These are phyloP conservation scores for Caenorhabditis sp. DNA, from an alignment of 2,888 invertebrate genomes.

Conservation along the genomic window DNA sequence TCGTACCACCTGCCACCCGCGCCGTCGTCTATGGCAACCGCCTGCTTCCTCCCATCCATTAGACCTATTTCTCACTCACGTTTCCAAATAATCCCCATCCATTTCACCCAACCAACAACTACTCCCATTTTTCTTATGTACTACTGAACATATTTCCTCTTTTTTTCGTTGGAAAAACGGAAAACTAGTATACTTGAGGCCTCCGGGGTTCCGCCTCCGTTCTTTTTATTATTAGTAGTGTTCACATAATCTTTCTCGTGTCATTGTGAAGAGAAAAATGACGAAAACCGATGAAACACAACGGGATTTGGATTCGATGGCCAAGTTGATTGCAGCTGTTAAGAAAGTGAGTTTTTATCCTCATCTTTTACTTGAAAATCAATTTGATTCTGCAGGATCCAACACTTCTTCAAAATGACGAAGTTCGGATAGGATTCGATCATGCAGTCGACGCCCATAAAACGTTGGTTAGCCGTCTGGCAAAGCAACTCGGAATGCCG, in stretches of 20 bases:
- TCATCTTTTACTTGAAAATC: neutral
- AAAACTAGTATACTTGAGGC: neutral
- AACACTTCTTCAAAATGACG: neutral
- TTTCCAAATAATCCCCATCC: conserved; percentile 3
- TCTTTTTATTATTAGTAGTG: too few relatives aligned
- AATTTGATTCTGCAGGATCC: conserved; percentile 1
- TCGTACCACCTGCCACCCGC: conserved; percentile 4
- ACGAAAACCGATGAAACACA: neutral
- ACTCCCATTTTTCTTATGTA: neutral
- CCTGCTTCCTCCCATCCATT: neutral
- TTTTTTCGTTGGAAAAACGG: neutral
- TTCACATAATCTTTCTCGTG: too few relatives aligned
- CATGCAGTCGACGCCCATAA: neutral
- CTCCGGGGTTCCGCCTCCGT: neutral
- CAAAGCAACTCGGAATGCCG: neutral
- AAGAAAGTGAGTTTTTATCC: neutral
- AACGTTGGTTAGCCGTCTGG: neutral
- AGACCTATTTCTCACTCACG: conserved; percentile 9
- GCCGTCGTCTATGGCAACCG: neutral
- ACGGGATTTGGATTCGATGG: conserved; percentile 6
- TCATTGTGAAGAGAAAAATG: neutral
- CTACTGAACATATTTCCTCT: neutral
- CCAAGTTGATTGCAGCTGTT: conserved; percentile 4
- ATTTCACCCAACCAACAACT: neutral
- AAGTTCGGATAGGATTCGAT: neutral